Evolutionary conservation across 2,113 vertebrate species (phyloP).

Genomic region (Sprattus sprattus): DNA sequence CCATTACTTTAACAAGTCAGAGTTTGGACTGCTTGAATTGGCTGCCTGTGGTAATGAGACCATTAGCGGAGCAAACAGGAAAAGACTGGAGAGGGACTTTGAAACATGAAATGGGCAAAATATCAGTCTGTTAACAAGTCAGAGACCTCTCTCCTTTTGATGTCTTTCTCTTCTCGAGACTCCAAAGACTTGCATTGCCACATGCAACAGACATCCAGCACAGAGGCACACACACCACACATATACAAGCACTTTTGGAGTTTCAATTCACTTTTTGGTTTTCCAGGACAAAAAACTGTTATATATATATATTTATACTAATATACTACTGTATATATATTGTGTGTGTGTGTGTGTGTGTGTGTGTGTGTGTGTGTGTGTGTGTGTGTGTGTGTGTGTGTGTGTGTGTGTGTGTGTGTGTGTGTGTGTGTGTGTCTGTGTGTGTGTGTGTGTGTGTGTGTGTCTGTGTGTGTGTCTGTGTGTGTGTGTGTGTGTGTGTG

Average conservation of each 20-base stretch:
- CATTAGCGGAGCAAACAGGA: neutral
- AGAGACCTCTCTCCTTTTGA: neutral
- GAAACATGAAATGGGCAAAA: neutral
- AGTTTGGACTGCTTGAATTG: neutral
- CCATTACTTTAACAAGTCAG: neutral
- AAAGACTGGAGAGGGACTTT: neutral
- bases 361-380: conserved; percentile 10
- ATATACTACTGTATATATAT: no score
- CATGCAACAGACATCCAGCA: no score
- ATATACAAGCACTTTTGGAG: no score
- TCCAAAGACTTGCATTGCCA: no score
- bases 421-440: neutral
- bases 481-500: neutral
- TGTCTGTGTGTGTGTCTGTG: neutral
- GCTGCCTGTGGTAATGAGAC: neutral
- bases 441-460: conserved; percentile 10
- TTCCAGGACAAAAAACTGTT: neutral
- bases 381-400: neutral
- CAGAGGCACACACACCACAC: no score
- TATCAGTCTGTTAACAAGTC: neutral
- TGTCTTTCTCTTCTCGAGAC: neutral
- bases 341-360: no score
- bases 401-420: neutral
- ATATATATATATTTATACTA: no score
- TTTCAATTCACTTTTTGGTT: neutral